These are phyloP conservation scores for Ciconia stormi DNA, from an alignment of 2,113 vertebrate species.

Conservation along the genomic window DNA sequence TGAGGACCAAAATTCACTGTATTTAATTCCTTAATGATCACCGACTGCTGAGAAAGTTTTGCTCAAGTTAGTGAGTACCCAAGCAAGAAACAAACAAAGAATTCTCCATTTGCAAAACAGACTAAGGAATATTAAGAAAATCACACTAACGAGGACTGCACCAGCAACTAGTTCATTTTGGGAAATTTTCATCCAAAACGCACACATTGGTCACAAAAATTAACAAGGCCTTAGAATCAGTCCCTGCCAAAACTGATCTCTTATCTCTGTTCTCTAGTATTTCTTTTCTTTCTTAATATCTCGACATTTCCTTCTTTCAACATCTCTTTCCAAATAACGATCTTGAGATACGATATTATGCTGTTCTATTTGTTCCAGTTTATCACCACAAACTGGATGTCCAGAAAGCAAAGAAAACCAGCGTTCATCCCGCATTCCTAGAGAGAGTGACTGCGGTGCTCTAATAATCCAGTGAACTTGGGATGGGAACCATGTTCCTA, in stretches of 20 bases:
- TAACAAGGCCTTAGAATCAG: not conserved
- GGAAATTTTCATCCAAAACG: not conserved
- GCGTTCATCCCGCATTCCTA: not conserved
- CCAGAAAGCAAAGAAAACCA: not conserved
- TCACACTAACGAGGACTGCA: accelerated
- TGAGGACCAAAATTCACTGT: not conserved
- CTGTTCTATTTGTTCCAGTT: not conserved
- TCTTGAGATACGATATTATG: not conserved
- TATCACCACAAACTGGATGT: not conserved
- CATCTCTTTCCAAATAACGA: not conserved
- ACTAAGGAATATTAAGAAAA: not conserved
- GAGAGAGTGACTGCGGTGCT: not conserved
- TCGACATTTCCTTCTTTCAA: not conserved
- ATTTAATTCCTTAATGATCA: not conserved
- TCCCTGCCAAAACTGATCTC: not conserved
- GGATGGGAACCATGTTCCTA: not conserved
- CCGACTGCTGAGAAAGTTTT: not conserved
- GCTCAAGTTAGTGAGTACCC: not conserved
- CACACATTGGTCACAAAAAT: accelerated
- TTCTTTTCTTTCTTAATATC: not conserved
- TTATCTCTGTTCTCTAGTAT: not conserved
- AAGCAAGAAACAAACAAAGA: not conserved
- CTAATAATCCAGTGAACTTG: not conserved
- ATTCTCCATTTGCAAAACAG: accelerated
- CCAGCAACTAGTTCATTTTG: not conserved